Conservation (phyloP, 2,888 invertebrate species). For the Cheiracanthium punctorium region DNA sequence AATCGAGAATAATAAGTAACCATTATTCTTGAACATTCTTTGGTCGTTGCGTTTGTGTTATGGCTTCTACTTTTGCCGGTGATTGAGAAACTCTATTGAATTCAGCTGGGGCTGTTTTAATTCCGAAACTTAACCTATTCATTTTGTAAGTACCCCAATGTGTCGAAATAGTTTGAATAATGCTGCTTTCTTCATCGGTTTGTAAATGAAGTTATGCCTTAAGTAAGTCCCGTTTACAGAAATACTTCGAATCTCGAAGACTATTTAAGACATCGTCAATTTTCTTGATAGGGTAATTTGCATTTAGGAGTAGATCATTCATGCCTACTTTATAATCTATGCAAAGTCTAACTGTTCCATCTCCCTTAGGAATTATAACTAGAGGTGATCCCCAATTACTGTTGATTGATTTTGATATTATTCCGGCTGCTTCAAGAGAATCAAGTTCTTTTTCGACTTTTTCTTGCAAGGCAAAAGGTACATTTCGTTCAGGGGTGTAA, state of each 20-base stretch:
- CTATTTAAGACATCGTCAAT: background rate
- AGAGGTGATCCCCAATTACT: constrained; percentile 18
- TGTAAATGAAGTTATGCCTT: constrained; percentile 19
- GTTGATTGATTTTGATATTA: background rate
- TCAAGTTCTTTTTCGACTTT: background rate
- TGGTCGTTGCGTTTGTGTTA: background rate
- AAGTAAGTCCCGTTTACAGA: background rate
- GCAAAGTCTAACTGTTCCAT: constrained; percentile 10
- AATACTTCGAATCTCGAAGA: background rate
- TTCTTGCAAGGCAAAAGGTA: background rate
- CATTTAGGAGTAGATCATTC: background rate
- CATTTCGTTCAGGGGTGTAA: background rate
- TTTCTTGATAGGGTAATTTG: background rate
- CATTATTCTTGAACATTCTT: background rate
- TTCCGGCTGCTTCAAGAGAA: background rate
- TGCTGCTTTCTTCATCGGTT: background rate
- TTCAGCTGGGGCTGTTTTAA: background rate
- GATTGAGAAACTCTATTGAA: too few species aligned
- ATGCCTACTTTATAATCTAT: constrained; percentile 21
- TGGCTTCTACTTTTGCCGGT: too few species aligned
- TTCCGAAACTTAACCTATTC: background rate
- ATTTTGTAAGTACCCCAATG: background rate
- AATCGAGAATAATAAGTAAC: background rate
- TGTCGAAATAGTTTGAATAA: background rate
- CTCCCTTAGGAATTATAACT: background rate